Evolutionary conservation across 2,113 vertebrate species (phyloP), one percentile per base, ranked within the genome.

Genomic region (Zeus faber): DNA sequence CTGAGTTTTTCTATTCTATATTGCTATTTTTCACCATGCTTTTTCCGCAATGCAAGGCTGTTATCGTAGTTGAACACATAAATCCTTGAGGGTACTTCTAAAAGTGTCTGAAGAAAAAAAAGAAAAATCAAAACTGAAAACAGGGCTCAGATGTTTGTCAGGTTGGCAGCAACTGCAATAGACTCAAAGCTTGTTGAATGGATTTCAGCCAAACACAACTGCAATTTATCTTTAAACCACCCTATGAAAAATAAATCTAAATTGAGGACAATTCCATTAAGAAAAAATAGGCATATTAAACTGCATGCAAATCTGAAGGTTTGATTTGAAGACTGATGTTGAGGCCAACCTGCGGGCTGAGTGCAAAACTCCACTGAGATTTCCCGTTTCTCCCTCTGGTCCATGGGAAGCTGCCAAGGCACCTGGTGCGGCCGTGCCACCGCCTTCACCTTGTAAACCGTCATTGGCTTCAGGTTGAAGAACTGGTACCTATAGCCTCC

Each of bases 371-470:
- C 96, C 78, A 93, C 87, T 2, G 84, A 92, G 81, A 93, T 94
- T 81, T 98, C 96, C 74, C 90, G 94, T 74, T 92, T 94, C 9
- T 98, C 95, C 43, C 97, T 86, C 40, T 99, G 96, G 72, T 97
- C 96, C 71, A 95, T 70, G 0, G 93, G 92, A 62, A 99, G 93
- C 81, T 99, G 95, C 97, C 97, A 99, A 80, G 97, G 97, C 91
- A 95, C 88, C 89, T 98, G 96, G 85, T 98, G 97, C n/a, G 96
- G 94, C 67, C 89, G 89, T 20, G 95, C 96, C 80, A 93, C 88
- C 33, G 93, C 92, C 58, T 91, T 92, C 70, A 98, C 92, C 84
- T 93, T 96, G 85, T 96, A 95, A 78, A 91, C 91, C 66, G 86
- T 89, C 72, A 91, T 91, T 58, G 96, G 90, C 81, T 95, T 93